These are phyloP conservation scores for Drosophila rufa DNA, from an alignment of 1,140 invertebrate genomes.

Conservation along the genomic window DNA sequence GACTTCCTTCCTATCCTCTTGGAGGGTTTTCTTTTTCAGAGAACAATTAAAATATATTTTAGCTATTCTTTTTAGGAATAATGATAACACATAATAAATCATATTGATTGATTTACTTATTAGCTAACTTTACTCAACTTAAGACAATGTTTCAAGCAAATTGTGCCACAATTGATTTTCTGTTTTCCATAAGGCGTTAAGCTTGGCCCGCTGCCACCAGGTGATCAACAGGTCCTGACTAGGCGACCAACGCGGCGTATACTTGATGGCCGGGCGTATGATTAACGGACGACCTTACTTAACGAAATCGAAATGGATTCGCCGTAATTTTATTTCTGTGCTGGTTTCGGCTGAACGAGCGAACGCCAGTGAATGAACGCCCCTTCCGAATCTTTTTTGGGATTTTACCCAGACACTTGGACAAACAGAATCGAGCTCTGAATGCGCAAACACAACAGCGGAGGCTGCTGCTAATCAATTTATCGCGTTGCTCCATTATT, in stretches of 20 bases:
- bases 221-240: constrained; percentile 39
- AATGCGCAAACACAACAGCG: constrained; percentile 7
- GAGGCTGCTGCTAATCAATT: constrained; percentile 47
- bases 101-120: background rate
- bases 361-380: constrained; percentile 56
- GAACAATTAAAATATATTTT: too few species aligned
- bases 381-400: background rate
- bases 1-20: too few species aligned
- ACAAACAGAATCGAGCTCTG: constrained; percentile 25
- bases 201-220: constrained; percentile 53
- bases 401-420: constrained; percentile 29
- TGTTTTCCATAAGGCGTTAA: background rate
- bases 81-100: too few species aligned
- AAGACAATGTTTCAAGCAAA: too few species aligned
- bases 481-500: constrained; percentile 33
- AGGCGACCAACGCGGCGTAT: constrained; percentile 38
- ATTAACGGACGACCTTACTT: constrained; percentile 58
- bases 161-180: too few species aligned
- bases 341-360: constrained; percentile 3
- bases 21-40: background rate
- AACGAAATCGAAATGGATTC: constrained; percentile 41
- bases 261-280: constrained; percentile 28
- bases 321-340: constrained; percentile 48
- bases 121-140: background rate
- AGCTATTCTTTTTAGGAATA: too few species aligned